A percentile compares a stretch with the other conserved stretches of the same genome.
These are phyloP conservation scores for Anarsia innoxiella DNA, from an alignment of 2,888 invertebrate genomes.

Conservation along the genomic window DNA sequence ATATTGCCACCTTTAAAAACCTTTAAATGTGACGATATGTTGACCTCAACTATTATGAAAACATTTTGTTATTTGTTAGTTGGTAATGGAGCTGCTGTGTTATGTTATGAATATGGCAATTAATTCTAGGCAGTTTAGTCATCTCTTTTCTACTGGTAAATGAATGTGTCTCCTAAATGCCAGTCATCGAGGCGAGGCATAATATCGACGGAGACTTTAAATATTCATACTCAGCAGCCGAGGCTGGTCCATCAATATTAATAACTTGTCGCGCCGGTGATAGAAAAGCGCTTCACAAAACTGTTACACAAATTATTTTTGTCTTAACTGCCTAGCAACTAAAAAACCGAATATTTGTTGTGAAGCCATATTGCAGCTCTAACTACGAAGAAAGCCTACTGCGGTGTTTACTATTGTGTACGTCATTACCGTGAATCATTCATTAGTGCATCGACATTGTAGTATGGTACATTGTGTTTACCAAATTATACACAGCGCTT, in stretches of 20 bases:
- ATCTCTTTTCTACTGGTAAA: slow-evolving; percentile 1
- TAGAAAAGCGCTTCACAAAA: slow-evolving; percentile 41
- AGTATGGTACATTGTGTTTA: neutral
- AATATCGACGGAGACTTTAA: slow-evolving; percentile 43
- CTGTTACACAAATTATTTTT: slow-evolving; percentile 26
- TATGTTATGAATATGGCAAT: too few relatives aligned
- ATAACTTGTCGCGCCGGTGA: slow-evolving; percentile 40
- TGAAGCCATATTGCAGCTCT: too few relatives aligned
- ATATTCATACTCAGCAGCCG: slow-evolving; percentile 50
- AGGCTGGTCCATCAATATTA: slow-evolving; percentile 51
- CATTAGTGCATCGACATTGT: neutral
- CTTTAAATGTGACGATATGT: too few relatives aligned
- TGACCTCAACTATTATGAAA: too few relatives aligned
- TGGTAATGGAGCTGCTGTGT: too few relatives aligned
- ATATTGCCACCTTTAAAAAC: too few relatives aligned
- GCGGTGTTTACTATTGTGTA: slow-evolving; percentile 5
- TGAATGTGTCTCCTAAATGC: slow-evolving; percentile 27
- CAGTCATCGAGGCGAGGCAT: slow-evolving; percentile 31
- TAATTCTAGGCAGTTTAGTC: too few relatives aligned
- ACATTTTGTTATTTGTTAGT: too few relatives aligned
- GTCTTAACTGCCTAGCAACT: slow-evolving; percentile 8
- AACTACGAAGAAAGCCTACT: too few relatives aligned
- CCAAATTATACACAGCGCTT: slow-evolving; percentile 1
- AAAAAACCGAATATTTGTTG: too few relatives aligned
- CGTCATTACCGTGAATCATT: slow-evolving; percentile 4